These are phyloP conservation scores for Dendrolimus punctatus DNA, from an alignment of 1,140 invertebrate species.

Conservation along the genomic window DNA sequence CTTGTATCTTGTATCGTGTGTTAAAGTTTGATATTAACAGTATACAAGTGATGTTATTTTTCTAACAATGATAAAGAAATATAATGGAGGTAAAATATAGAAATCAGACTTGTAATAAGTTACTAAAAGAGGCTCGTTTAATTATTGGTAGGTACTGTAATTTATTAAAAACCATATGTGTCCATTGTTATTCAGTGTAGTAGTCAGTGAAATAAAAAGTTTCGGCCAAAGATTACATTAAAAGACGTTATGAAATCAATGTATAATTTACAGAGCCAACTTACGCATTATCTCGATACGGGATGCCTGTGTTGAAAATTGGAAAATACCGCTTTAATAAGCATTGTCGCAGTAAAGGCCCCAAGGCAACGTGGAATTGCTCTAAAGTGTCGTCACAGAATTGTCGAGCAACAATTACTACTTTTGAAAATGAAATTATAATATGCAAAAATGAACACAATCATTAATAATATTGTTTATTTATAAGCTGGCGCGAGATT, in stretches of 20 bases:
- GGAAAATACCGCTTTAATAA: conserved; percentile 29
- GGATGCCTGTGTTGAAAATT: conserved; percentile 26
- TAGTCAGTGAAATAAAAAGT: neutral
- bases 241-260: too few species aligned
- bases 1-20: too few species aligned
- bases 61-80: too few species aligned
- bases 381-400: conserved; percentile 14
- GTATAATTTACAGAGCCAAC: too few species aligned
- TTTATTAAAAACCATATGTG: neutral
- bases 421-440: conserved; percentile 18
- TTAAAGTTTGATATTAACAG: too few species aligned
- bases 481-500: too few species aligned
- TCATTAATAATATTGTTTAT: conserved; percentile 7
- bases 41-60: too few species aligned
- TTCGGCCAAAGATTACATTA: too few species aligned
- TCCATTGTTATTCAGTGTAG: conserved; percentile 15
- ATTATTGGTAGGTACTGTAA: too few species aligned
- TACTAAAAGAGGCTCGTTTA: too few species aligned
- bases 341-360: conserved; percentile 19
- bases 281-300: conserved; percentile 17
- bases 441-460: conserved; percentile 16
- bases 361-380: conserved; percentile 28
- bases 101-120: too few species aligned
- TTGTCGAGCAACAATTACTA: conserved; percentile 26
- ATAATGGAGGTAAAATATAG: too few species aligned